A percentile compares a stretch with the other conserved stretches of the same genome.
Evolutionary conservation across 2,797 vertebrate species (phyloP).

Genomic region (Onychomys leucogaster): DNA sequence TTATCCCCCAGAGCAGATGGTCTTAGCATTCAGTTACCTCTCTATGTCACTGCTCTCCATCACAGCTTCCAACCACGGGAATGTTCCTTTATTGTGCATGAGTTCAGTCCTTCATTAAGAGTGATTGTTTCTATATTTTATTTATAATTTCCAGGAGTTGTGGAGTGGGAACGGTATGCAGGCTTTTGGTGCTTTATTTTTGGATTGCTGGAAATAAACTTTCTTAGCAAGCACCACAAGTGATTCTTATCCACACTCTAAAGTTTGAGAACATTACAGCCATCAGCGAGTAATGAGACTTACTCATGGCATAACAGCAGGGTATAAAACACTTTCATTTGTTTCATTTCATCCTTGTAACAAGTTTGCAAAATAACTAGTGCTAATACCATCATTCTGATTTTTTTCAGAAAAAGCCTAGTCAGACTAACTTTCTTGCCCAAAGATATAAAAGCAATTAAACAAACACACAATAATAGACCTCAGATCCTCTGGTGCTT

Average conservation of each 20-base stretch:
- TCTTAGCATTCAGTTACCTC: background rate
- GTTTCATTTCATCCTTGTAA: slow-evolving; percentile 61
- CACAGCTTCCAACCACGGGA: background rate
- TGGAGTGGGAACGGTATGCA: background rate
- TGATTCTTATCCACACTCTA: slow-evolving; percentile 11
- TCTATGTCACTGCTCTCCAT: background rate
- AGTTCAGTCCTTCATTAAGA: slow-evolving; percentile 42
- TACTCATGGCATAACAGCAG: slow-evolving; percentile 19
- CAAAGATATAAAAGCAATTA: slow-evolving; percentile 49
- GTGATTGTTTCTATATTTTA: background rate
- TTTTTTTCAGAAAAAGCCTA: slow-evolving; percentile 40
- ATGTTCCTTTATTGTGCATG: slow-evolving; percentile 43
- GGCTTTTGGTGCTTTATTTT: background rate
- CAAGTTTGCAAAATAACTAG: slow-evolving; percentile 58
- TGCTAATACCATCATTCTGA: slow-evolving; percentile 6
- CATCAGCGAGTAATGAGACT: slow-evolving; percentile 41
- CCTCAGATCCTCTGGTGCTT: background rate
- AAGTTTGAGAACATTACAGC: slow-evolving; percentile 56
- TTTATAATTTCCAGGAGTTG: slow-evolving; percentile 38
- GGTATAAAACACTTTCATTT: slow-evolving; percentile 58
- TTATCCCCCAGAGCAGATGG: background rate
- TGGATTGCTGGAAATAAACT: slow-evolving; percentile 63
- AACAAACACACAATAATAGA: background rate
- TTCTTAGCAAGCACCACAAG: slow-evolving; percentile 24
- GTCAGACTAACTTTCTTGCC: slow-evolving; percentile 42